These are phyloP conservation scores for Microtus ochrogaster DNA, from an alignment of 2,113 vertebrate genomes.

Conservation along the genomic window DNA sequence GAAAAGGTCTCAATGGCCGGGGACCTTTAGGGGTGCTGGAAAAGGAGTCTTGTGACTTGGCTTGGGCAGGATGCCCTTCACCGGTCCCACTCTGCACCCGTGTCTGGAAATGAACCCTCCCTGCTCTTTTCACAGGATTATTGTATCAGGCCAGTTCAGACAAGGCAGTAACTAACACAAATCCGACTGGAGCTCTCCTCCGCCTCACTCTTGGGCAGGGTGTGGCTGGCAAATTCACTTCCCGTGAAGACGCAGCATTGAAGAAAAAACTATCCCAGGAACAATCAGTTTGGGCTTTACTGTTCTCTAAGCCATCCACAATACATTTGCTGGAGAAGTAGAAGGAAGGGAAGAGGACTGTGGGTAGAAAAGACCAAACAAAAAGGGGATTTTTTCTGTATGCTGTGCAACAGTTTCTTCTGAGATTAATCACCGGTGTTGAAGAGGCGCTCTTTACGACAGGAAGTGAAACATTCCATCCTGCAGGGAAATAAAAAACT, in stretches of 20 bases:
- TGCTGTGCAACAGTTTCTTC: not conserved
- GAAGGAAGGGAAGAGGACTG: not conserved
- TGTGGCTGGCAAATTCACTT: not conserved
- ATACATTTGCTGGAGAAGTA: not conserved
- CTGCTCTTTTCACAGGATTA: slow-evolving; percentile 27
- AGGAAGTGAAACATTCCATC: not conserved
- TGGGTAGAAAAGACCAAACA: not conserved
- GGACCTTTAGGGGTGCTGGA: rapidly evolving
- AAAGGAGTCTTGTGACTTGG: not conserved
- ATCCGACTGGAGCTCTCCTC: not conserved
- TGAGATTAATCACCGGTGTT: not conserved
- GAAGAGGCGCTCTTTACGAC: not conserved
- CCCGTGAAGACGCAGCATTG: not conserved
- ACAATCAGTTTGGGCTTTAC: not conserved
- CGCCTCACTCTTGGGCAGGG: not conserved
- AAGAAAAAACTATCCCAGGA: not conserved
- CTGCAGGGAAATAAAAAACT: not conserved
- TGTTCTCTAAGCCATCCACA: not conserved
- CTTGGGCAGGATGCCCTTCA: slow-evolving; percentile 42
- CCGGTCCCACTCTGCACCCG: not conserved
- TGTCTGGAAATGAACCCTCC: slow-evolving; percentile 49
- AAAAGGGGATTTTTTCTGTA: not conserved
- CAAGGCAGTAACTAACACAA: slow-evolving; percentile 1
- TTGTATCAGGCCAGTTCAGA: slow-evolving; percentile 45
- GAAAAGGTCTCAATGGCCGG: slow-evolving; percentile 76